These are phyloP conservation scores for Aviceda subcristata DNA, from an alignment of 2,113 vertebrate genomes.

Conservation along the genomic window DNA sequence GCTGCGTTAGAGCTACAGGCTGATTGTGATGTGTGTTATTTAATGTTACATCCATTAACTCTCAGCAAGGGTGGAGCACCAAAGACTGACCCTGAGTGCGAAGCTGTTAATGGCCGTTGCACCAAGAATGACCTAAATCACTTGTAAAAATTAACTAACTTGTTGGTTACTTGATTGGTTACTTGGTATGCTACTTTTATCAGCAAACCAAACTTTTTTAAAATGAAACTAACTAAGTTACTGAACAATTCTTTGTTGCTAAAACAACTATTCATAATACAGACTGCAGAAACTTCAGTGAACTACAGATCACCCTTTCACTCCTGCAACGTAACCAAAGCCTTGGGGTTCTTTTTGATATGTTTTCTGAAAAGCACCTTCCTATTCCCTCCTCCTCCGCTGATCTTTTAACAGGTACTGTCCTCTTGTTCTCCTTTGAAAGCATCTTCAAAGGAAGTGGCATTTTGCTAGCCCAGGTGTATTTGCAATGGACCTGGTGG, in stretches of 20 bases:
- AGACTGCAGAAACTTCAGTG: background rate
- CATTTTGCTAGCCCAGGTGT: background rate
- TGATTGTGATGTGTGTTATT: background rate
- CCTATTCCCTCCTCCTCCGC: background rate
- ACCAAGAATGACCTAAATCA: constrained; percentile 12
- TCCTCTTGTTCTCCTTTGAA: background rate
- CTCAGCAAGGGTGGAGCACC: background rate
- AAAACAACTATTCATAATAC: constrained; percentile 22
- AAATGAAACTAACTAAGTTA: background rate
- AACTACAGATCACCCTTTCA: constrained; percentile 37
- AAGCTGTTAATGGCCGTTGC: background rate
- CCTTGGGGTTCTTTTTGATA: background rate
- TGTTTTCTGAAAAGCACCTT: background rate
- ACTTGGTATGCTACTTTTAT: constrained; percentile 48
- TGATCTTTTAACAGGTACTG: background rate
- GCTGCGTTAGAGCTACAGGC: background rate
- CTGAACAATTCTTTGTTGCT: constrained; percentile 45
- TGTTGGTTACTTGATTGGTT: constrained; percentile 12
- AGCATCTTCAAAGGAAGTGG: background rate
- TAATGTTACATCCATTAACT: background rate
- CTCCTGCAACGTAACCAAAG: background rate
- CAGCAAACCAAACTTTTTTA: background rate
- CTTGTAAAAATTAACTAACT: constrained; percentile 49
- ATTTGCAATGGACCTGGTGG: background rate
- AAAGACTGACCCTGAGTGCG: background rate